A percentile compares a stretch with the other conserved stretches of the same genome.
Evolutionary conservation across 1,140 invertebrate genomes (phyloP).

Genomic region (Drosophila pseudoananassae): DNA sequence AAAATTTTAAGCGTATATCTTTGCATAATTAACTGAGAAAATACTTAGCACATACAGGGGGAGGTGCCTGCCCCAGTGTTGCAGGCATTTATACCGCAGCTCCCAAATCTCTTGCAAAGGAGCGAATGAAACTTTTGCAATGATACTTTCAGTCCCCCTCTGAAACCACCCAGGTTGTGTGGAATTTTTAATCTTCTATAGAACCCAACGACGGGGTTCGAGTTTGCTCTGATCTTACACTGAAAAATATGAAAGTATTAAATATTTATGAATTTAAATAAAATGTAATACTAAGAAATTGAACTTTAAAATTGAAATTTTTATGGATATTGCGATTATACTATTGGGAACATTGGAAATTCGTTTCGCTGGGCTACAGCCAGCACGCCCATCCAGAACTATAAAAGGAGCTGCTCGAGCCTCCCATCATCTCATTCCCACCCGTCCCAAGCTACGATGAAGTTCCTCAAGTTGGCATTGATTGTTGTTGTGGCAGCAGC

Average conservation of each 20-base stretch:
- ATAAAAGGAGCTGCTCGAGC: background rate
- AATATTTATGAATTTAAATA: no score
- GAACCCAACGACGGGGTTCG: slow-evolving; percentile 43
- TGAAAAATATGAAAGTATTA: background rate
- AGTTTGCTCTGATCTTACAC: slow-evolving; percentile 18
- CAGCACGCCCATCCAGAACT: background rate
- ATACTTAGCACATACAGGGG: slow-evolving; percentile 62
- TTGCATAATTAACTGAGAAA: slow-evolving; percentile 83
- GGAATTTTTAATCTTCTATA: slow-evolving; percentile 78
- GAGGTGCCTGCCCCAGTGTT: slow-evolving; percentile 45
- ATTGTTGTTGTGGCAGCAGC: background rate
- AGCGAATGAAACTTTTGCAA: slow-evolving; percentile 75
- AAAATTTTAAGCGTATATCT: slow-evolving; percentile 83
- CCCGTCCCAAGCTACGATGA: background rate
- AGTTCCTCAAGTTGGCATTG: background rate
- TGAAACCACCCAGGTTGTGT: slow-evolving; percentile 63
- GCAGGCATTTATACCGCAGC: slow-evolving; percentile 77
- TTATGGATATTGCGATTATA: no score
- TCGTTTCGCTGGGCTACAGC: background rate
- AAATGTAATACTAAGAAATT: no score
- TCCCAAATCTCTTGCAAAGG: slow-evolving; percentile 60
- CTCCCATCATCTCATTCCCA: background rate
- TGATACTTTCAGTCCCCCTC: slow-evolving; percentile 61
- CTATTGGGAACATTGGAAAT: background rate
- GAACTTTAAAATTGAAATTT: no score